Evolutionary conservation across 2,797 vertebrate genomes (phyloP).

Genomic region (Trematomus bernacchii): DNA sequence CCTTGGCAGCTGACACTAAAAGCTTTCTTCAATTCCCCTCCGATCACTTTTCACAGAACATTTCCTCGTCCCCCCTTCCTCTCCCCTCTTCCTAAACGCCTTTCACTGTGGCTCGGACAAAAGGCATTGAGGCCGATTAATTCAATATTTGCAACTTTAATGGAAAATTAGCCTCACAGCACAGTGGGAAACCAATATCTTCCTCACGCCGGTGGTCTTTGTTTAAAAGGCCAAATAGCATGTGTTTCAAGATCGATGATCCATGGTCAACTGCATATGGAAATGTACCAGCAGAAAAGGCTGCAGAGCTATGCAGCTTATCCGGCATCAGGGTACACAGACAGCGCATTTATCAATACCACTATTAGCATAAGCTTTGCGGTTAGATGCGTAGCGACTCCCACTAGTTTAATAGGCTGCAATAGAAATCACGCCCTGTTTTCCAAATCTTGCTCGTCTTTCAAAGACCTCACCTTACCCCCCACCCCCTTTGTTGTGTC

Average conservation of each 20-base stretch:
- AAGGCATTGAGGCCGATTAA: slow-evolving; percentile 56
- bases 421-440: slow-evolving; percentile 2
- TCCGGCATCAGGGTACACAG: slow-evolving; percentile 59
- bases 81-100: slow-evolving; percentile 11
- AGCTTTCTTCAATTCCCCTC: slow-evolving; percentile 70
- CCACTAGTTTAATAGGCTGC: slow-evolving; percentile 41
- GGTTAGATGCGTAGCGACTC: slow-evolving; percentile 42
- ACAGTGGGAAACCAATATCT: slow-evolving; percentile 44
- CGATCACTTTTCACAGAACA: slow-evolving; percentile 58
- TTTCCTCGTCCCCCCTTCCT: slow-evolving; percentile 30
- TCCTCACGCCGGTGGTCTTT: slow-evolving; percentile 30
- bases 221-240: slow-evolving; percentile 47
- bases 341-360: slow-evolving; percentile 74
- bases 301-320: slow-evolving; percentile 46
- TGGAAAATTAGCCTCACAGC: slow-evolving; percentile 48
- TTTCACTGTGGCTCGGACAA: slow-evolving; percentile 62
- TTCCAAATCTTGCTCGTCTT: slow-evolving; percentile 22
- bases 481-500: slow-evolving; percentile 20
- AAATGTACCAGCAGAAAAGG: slow-evolving; percentile 61
- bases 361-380: slow-evolving; percentile 70
- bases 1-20: slow-evolving; percentile 66
- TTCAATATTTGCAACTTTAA: slow-evolving; percentile 73
- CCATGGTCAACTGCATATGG: slow-evolving; percentile 59
- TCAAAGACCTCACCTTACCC: slow-evolving; percentile 11
- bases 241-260: slow-evolving; percentile 49